Evolutionary conservation across 2,888 invertebrate genomes (phyloP), one percentile per base, ranked within the genome.

Genomic region (Microctonus hyperodae): DNA sequence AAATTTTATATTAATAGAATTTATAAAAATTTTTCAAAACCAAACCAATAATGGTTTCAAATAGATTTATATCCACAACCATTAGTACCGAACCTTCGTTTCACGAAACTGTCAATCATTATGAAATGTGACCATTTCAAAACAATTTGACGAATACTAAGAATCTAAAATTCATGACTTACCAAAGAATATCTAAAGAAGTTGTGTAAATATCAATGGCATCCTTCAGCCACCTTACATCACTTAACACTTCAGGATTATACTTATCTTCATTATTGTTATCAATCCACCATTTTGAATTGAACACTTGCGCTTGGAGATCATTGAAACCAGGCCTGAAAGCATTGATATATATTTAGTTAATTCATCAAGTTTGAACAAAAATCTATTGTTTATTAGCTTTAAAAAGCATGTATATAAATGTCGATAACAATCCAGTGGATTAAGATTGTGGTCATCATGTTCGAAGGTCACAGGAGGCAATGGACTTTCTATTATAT

Each of bases 161-260:
- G 7, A 28, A 22, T 16, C 13, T 28, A 28, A 28, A 28, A 28
- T 28, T 28, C 28, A 28, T 28, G 28, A 66, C 76, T 74, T 67
- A 81, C 82, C 82, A 82, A 56, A 79, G 64, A 9, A 70, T 70
- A 25, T 81, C 79, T 50, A 81, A 67, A n/a, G 81, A 76, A 55
- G 74, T 77, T 16, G 74, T 64, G 56, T 79, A 82, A 55, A 77
- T 70, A 5, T 75, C 67, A 33, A 82, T 72, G 7, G 82, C 81
- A 63, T 77, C 73, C 59, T 81, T 74, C 60, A 82, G 72, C 82
- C 82, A 82, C 50, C 79, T 73, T 2, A 80, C 76, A 22, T 79
- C 81, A 51, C 79, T 71, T 44, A 82, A 63, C 33, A 79, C 78
- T 58, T 81, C 79, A 20, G 74, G 64, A 55, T 81, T 76, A 67